Base-by-base conservation (phyloP, 2,113 vertebrate genomes). In the Phainopepla nitens region DNA sequence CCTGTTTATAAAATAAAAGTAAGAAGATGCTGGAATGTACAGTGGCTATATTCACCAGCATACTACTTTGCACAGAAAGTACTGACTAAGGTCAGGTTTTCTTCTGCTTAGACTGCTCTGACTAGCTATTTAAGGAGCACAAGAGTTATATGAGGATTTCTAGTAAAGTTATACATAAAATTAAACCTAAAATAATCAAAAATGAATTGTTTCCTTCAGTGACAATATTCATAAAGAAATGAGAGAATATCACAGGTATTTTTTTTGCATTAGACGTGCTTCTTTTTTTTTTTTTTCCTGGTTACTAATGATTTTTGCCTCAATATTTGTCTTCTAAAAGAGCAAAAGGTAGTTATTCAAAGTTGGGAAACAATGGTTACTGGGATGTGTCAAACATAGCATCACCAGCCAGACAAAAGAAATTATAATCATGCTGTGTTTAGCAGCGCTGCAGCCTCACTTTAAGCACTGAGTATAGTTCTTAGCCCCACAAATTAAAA, bases 1-100 rank as follows among this genome's bases (percentile, higher is more conserved):
- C 51, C 58, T 94, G 78, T 86, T 91, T 87, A 77, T 80, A 90
- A 94, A 95, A 90, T 15, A 95, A 58, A 93, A 54, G 62, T 90
- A 62, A 85, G 58, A 86, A 77, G 29, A 44, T 29, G 5, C 17
- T 82, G 45, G 24, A 80, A 86, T 79, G 5, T 47, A 23, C 86
- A 77, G 62, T 22, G 54, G 14, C 29, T 69, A 5, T 28, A 50
- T 66, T 65, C 47, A 82, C 22, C 62, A 80, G 35, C 22, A n/a
- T 12, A 54, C 14, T 65, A 4, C 21, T 94, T 79, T 72, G 62
- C 54, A 50, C 16, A 41, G 25, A 36, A 81, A 57, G 25, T 66
- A 66, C 15, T 75, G 54, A 77, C 21, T 12, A 6, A 70, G 23
- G 33, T 13, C 25, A 87, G n/a, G 79, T 69, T 94, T 27, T 91